phyloP scores from a whole-genome alignment of 2,888 invertebrate genomes.

The Odontocolon sp. region DNA sequence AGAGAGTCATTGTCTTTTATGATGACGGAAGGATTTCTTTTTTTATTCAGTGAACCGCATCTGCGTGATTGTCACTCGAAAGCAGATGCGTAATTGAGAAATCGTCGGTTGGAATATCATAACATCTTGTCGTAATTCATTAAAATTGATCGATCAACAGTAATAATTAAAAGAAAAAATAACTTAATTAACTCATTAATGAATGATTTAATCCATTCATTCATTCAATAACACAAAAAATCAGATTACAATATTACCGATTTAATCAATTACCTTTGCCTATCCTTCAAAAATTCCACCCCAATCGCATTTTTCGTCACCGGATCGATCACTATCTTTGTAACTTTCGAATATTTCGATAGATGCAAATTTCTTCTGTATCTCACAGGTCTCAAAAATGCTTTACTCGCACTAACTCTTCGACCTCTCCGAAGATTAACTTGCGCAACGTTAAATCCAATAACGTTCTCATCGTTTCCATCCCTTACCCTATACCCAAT shows the following conservation, averaged over 20 bases:
- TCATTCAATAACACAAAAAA: background rate
- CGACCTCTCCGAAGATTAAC: constrained; percentile 88
- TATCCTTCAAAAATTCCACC: constrained; percentile 87
- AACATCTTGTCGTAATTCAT: constrained; percentile 1
- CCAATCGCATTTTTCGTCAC: constrained; percentile 84
- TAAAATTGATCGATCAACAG: too few species aligned
- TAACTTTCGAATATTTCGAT: constrained; percentile 86
- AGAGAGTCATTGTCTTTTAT: background rate
- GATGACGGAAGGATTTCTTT: constrained; percentile 1
- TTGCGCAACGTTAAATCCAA: constrained; percentile 88
- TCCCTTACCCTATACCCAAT: constrained; percentile 87
- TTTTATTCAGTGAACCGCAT: background rate
- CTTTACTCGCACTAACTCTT: constrained; percentile 90
- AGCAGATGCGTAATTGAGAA: constrained; percentile 21
- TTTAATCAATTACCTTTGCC: constrained; percentile 77
- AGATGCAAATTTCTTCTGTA: constrained; percentile 87
- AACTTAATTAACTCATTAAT: too few species aligned
- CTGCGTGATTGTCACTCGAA: background rate
- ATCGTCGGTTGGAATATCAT: background rate
- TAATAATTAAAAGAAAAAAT: too few species aligned
- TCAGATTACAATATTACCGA: constrained; percentile 30
- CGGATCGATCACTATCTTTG: constrained; percentile 86
- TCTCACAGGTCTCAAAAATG: constrained; percentile 87
- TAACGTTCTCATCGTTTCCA: constrained; percentile 84
- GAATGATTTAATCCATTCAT: too few species aligned